phyloP scores from a whole-genome alignment of 2,113 vertebrate species.

The Amphilophus citrinellus region DNA sequence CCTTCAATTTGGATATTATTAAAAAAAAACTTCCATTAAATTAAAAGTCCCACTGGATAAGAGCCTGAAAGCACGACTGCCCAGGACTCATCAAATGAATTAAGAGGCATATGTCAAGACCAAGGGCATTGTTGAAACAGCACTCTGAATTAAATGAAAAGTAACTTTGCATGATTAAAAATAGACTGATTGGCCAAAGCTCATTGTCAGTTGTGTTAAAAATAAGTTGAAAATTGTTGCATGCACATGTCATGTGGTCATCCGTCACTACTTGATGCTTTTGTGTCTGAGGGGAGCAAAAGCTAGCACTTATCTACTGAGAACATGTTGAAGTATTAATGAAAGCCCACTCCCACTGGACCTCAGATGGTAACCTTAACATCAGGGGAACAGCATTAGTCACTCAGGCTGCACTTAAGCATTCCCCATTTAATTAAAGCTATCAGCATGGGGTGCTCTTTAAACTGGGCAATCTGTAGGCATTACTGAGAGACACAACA shows the following conservation, averaged over 20 bases:
- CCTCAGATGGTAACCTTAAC: constrained; percentile 47
- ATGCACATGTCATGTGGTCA: not conserved
- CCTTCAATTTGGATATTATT: constrained; percentile 36
- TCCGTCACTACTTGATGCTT: constrained; percentile 31
- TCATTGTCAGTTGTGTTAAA: constrained; percentile 17
- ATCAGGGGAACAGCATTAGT: constrained; percentile 59
- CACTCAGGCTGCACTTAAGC: constrained; percentile 58
- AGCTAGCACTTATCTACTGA: constrained; percentile 19
- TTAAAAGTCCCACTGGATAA: constrained; percentile 60
- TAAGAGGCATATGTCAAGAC: constrained; percentile 42
- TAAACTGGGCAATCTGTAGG: constrained; percentile 31
- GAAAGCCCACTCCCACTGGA: constrained; percentile 3
- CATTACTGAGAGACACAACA: constrained; percentile 39
- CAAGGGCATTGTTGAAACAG: constrained; percentile 39
- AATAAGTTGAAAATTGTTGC: not conserved
- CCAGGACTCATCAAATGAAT: constrained; percentile 59
- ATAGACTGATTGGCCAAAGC: constrained; percentile 17
- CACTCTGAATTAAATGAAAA: constrained; percentile 42
- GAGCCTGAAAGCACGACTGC: constrained; percentile 50
- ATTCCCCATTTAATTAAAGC: constrained; percentile 67
- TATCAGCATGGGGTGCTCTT: constrained; percentile 47
- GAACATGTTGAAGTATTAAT: constrained; percentile 43
- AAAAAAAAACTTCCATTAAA: constrained; percentile 61
- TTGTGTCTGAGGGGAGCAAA: constrained; percentile 17
- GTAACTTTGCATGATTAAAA: constrained; percentile 39